These are phyloP conservation scores for Drosophila barbarae DNA, from an alignment of 2,888 invertebrate genomes.

Conservation along the genomic window DNA sequence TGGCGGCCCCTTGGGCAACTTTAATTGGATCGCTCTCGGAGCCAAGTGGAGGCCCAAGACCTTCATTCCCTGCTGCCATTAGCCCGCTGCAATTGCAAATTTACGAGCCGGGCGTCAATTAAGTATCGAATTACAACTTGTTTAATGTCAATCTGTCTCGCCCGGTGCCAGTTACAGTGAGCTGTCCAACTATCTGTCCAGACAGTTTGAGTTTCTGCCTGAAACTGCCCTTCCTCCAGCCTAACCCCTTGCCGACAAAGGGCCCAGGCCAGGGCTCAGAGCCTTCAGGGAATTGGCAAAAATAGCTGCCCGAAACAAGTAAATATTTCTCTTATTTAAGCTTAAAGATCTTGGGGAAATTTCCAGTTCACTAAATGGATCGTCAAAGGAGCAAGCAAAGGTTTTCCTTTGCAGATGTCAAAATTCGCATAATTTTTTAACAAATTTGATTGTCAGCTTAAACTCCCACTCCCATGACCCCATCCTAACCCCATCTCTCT, in stretches of 20 bases:
- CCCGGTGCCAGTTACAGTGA: conserved; percentile 62
- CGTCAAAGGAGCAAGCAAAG: neutral
- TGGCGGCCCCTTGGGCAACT: conserved; percentile 71
- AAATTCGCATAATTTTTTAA: conserved; percentile 63
- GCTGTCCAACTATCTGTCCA: conserved; percentile 65
- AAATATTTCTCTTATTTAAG: neutral
- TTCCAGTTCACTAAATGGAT: neutral
- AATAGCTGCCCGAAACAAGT: neutral
- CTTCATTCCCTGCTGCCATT: conserved; percentile 34
- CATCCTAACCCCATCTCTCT: neutral
- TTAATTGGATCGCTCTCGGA: conserved; percentile 66
- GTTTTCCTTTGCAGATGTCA: conserved; percentile 45
- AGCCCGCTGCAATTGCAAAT: conserved; percentile 74
- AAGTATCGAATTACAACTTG: conserved; percentile 80
- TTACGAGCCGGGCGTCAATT: conserved; percentile 80
- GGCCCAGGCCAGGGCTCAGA: neutral
- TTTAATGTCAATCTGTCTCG: conserved; percentile 78
- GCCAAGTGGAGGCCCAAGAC: conserved; percentile 18
- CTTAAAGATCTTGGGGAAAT: neutral
- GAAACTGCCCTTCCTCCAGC: conserved; percentile 5
- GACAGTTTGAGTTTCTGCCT: conserved; percentile 20
- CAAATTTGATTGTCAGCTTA: conserved; percentile 66
- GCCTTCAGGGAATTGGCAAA: neutral
- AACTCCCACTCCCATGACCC: neutral
- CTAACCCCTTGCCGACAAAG: conserved; percentile 16